These are phyloP conservation scores for Leptobrachium ailaonicum DNA, from an alignment of 2,113 vertebrate species.

Conservation along the genomic window DNA sequence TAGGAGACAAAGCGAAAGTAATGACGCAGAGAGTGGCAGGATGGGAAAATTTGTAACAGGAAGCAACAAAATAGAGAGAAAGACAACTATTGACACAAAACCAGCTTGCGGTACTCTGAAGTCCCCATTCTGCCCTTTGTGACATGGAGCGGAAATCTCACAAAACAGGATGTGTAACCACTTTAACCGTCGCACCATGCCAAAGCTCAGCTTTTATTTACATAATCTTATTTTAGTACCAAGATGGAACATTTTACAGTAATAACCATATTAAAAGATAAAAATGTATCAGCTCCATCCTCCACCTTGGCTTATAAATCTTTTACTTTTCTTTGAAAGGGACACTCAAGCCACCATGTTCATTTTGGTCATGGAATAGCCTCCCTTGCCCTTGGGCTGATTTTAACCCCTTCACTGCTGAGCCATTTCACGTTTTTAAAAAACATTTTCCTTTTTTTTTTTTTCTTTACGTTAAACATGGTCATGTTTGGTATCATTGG, in stretches of 20 bases:
- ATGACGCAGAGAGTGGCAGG: not conserved
- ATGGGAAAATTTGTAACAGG: not conserved
- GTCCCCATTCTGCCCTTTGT: not conserved
- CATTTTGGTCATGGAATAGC: no score
- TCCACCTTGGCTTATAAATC: no score
- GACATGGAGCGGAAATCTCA: not conserved
- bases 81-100: not conserved
- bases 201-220: conserved; percentile 9
- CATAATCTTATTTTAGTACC: conserved; percentile 9
- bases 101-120: not conserved
- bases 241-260: not conserved
- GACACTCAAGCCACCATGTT: no score
- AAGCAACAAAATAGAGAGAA: not conserved
- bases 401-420: no score
- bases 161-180: conserved; percentile 23
- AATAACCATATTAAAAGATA: no score
- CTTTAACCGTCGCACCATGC: conserved; percentile 4
- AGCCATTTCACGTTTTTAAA: no score
- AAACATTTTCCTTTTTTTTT: no score
- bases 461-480: no score
- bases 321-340: no score
- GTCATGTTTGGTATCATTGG: no score
- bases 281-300: no score
- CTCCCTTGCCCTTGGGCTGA: no score
- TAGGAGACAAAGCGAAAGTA: not conserved